Conservation (phyloP, 2,888 invertebrate genomes). For the Argyra leucocephala region DNA sequence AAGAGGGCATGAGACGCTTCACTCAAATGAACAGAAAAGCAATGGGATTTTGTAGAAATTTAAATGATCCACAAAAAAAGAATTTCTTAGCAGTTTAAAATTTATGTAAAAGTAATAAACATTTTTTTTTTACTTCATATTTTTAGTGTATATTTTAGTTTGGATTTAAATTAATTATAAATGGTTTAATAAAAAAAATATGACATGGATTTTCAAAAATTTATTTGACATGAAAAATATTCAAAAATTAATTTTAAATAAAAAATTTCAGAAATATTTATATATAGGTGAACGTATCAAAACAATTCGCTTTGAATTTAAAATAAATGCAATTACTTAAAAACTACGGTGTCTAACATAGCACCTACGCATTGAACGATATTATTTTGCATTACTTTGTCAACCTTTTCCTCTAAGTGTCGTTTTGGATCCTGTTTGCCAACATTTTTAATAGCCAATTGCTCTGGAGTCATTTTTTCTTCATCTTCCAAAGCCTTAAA, state of each 20-base stretch:
- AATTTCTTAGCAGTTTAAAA: constrained; percentile 37
- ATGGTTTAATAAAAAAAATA: neutral
- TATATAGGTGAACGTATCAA: neutral
- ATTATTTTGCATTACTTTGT: constrained; percentile 91
- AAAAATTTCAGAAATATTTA: neutral
- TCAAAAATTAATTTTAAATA: neutral
- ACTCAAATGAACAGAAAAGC: constrained; percentile 35
- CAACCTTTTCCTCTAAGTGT: constrained; percentile 97
- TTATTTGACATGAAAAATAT: neutral
- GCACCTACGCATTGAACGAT: constrained; percentile 96
- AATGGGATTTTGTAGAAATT: constrained; percentile 37
- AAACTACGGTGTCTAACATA: constrained; percentile 87
- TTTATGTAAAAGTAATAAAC: no score
- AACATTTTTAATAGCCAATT: constrained; percentile 97
- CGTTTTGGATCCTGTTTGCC: constrained; percentile 98
- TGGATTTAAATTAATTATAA: no score
- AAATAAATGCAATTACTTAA: constrained; percentile 56
- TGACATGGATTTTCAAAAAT: neutral
- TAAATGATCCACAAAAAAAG: constrained; percentile 35
- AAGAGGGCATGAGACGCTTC: constrained; percentile 68
- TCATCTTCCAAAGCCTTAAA: constrained; percentile 84
- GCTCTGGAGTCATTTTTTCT: constrained; percentile 98
- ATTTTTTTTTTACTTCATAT: neutral
- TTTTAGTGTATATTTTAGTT: neutral
- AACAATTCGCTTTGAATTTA: neutral